Conservation (phyloP, 2,888 invertebrate species). For the Eilema caniola region DNA sequence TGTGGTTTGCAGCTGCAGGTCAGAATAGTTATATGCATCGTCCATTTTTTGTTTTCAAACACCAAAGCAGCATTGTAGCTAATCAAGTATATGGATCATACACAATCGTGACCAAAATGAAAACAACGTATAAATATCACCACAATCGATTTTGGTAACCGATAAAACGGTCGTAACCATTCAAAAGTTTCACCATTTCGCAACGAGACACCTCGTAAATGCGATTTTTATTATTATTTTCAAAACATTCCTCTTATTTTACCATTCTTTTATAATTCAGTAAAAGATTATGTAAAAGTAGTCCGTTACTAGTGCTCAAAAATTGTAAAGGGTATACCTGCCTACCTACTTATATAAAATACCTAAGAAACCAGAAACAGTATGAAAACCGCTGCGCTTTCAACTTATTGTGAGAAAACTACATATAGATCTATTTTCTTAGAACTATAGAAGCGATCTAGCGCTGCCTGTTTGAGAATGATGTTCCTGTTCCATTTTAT, state of each 20-base stretch:
- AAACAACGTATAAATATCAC: constrained; percentile 72
- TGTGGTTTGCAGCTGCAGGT: constrained; percentile 79
- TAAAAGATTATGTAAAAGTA: background rate
- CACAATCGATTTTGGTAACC: constrained; percentile 69
- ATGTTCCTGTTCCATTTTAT: background rate
- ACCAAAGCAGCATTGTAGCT: constrained; percentile 32
- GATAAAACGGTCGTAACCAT: constrained; percentile 68
- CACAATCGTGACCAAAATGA: constrained; percentile 76
- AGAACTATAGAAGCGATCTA: background rate
- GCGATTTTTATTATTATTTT: constrained; percentile 48
- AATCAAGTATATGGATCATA: constrained; percentile 47
- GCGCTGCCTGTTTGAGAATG: background rate
- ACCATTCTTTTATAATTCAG: constrained; percentile 20
- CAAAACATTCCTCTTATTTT: constrained; percentile 25
- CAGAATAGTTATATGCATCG: constrained; percentile 40
- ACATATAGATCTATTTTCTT: too few relatives aligned
- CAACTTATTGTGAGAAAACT: too few relatives aligned
- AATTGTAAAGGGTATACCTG: too few relatives aligned
- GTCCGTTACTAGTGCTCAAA: background rate
- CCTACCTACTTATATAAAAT: too few relatives aligned
- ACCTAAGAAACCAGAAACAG: too few relatives aligned
- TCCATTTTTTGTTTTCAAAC: constrained; percentile 44
- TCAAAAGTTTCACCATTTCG: constrained; percentile 62
- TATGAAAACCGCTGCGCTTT: too few relatives aligned
- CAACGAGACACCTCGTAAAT: constrained; percentile 70